phyloP scores from a whole-genome alignment of 2,113 vertebrate genomes.

The Anguilla rostrata region DNA sequence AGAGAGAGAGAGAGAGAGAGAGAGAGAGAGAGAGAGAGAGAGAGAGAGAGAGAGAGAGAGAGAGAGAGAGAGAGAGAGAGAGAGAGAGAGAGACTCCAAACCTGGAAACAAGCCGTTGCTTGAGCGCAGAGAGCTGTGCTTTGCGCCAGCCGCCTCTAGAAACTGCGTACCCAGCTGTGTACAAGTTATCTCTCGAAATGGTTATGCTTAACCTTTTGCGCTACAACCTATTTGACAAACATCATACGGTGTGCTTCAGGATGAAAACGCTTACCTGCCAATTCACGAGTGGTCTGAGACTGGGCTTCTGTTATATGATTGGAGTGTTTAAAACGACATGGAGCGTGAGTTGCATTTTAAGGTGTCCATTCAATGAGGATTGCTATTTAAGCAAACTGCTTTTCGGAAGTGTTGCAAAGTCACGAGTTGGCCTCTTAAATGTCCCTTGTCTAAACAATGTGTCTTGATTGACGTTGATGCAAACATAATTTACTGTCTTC shows the following conservation, averaged over 20 bases:
- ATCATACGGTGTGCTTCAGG: slow-evolving; percentile 13
- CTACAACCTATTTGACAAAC: slow-evolving; percentile 3
- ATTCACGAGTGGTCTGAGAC: slow-evolving; percentile 15
- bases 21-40: slow-evolving; percentile 31
- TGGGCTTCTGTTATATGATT: slow-evolving; percentile 33
- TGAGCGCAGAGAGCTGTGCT: not conserved
- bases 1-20: slow-evolving; percentile 41
- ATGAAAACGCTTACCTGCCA: slow-evolving; percentile 34
- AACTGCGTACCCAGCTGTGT: slow-evolving; percentile 10
- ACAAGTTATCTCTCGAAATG: slow-evolving; percentile 14
- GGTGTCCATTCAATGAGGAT: slow-evolving; percentile 28
- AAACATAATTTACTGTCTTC: not conserved
- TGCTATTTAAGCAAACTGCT: slow-evolving; percentile 17
- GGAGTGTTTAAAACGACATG: slow-evolving; percentile 24
- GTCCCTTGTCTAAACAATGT: not conserved
- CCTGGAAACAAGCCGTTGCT: slow-evolving; percentile 9
- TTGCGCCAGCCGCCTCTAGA: not conserved
- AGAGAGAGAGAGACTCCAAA: not conserved
- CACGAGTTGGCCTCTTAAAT: not conserved
- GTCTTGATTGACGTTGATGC: not conserved
- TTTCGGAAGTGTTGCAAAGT: not conserved
- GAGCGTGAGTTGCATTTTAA: slow-evolving; percentile 40
- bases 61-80: slow-evolving; percentile 45
- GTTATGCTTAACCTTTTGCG: slow-evolving; percentile 9
- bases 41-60: slow-evolving; percentile 39